Evolutionary conservation across 35 echinoderm and acorn worm species (phyloP), one percentile per base, ranked within the genome.

Genomic region (Heliocidaris tuberculata): DNA sequence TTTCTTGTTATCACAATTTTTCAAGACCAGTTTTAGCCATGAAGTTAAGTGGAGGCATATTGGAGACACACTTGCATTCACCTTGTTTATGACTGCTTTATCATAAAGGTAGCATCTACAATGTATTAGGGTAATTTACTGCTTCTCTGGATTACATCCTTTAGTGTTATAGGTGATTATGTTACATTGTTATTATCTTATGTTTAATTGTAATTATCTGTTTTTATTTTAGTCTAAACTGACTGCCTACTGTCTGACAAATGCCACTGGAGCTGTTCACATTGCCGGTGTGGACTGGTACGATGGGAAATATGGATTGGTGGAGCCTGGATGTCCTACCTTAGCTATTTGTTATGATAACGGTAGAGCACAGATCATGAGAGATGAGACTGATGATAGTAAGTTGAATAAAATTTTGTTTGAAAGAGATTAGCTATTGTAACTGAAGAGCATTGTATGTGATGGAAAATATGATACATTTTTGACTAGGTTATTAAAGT

Each of bases 281-380:
- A 97, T 99, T 48, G 96, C 98, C 47, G 97, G 97, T 56, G 96
- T 99, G 35, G 98, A 99, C 85, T 99, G 98, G 98, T 99, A 99
- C 49, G 95, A 97, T 94, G 96, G 98, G 30, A 93, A 70, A 24
- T 60, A 90, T 94, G 98, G 98, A 32, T 97, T 96, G 32, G 94
- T 99, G 13, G 98, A 97, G 94, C 98, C 98, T 29, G 95, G 94
- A 48, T 99, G 98, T 59, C 98, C 98, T 10, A 96, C 97, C 24
- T 91, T 99, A 35, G 98, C 98, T 11, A 95, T 99, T 35, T 99
- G 98, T 95, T 99, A 95, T 88, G 98, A 99, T 70, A 99, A 99
- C 85, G 98, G 98, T 61, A 56, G 98, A 94, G 98, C 98, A 48
- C 98, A 99, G 85, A 97, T 99, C 47, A 99, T 99, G 98, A 97